Evolutionary conservation across 1,140 invertebrate genomes (phyloP).

Genomic region (Goniozus legneri): DNA sequence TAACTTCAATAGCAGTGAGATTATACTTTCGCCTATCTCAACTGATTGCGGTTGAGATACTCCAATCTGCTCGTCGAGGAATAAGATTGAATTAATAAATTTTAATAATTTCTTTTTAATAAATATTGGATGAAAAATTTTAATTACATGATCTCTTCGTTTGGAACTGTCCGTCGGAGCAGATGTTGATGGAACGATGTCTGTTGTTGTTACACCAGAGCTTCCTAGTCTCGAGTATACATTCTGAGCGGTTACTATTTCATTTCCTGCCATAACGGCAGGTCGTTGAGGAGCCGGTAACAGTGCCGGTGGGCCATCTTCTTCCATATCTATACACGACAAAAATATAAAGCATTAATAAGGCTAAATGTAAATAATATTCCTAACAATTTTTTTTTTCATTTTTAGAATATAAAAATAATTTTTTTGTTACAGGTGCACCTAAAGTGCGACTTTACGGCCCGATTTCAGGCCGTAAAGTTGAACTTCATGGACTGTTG

Average conservation of each 20-base stretch:
- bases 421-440: no score
- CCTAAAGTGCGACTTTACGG: no score
- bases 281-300: conserved; percentile 48
- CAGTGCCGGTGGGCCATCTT: conserved; percentile 44
- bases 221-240: conserved; percentile 34
- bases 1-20: conserved; percentile 87
- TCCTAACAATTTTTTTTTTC: no score
- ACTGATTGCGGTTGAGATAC: conserved; percentile 34
- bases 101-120: conserved; percentile 3
- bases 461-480: no score
- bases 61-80: conserved; percentile 25
- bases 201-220: conserved; percentile 38
- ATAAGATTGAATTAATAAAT: conserved; percentile 7
- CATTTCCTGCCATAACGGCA: conserved; percentile 56
- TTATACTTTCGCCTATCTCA: conserved; percentile 83
- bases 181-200: conserved; percentile 55
- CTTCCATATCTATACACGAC: conserved; percentile 18
- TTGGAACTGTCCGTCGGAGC: conserved; percentile 40
- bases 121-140: not conserved
- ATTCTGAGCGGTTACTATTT: conserved; percentile 47
- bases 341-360: no score
- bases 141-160: conserved; percentile 38
- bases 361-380: no score
- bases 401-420: no score
- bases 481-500: no score